Base-by-base conservation (phyloP, 2,113 vertebrate genomes). In the Alethe castanea region DNA sequence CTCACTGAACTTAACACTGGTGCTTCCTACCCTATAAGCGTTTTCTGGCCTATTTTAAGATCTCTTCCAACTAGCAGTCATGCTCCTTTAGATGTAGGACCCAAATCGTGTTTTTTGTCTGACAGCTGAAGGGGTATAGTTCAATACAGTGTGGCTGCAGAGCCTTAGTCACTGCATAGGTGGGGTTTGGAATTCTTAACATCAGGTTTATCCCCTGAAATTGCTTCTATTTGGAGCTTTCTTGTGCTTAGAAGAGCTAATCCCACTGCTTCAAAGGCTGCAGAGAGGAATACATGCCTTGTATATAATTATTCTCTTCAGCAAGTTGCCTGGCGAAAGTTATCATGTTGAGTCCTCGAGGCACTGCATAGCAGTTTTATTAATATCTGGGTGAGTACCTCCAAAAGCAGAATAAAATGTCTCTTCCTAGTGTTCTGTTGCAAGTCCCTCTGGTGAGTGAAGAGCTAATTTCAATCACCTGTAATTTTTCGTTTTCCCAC, bases 221-320 rank as follows among this genome's bases (percentile, higher is more conserved):
- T 86, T 95, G 70, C 77, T 94, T 95, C 78, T 93, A 91, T 96
- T 82, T 93, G 74, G 67, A 92, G 78, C 50, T 93, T 97, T 95
- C 50, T 91, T 88, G 57, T 79, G 70, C 70, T 97, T 88, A 74
- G 73, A 57, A 53, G 31, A 86, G 57, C 26, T 96, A 97, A 97
- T 96, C 91, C 74, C 45, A 42, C 50, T 65, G 50, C 91, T 95
- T 97, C 84, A 90, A 96, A 85, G 88, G 66, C 26, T 80, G 31
- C 72, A 60, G 23, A 79, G 44, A 92, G 54, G 54, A 91, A 77
- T 90, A 87, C 71, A 89, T 59, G 74, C 25, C 95, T 91, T 91
- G 83, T 82, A 96, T 96, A 80, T 91, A 89, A 93, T 87, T 91
- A 85, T 67, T 89, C 64, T 84, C 36, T 92, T 70, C 64, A 72